A percentile compares a stretch with the other conserved stretches of the same genome.
phyloP scores from a whole-genome alignment of 92 coral and sea anemone genomes.

The Porites lobata region DNA sequence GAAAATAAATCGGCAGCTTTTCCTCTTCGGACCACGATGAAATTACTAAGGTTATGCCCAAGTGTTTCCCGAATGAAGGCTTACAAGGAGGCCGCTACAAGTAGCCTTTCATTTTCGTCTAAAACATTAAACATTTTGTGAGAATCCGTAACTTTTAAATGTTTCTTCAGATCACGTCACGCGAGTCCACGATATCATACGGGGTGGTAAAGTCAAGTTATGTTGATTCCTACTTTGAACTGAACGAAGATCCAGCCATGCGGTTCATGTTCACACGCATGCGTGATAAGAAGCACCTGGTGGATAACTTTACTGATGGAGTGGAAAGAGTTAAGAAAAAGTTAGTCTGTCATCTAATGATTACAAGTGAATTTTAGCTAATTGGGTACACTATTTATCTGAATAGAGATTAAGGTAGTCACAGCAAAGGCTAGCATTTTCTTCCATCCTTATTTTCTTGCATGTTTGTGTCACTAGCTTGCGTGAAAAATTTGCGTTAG shows the following conservation, averaged over 20 bases:
- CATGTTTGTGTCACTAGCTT: no score
- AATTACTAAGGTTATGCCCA: no score
- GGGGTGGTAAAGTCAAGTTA: constrained; percentile 93
- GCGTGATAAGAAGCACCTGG: constrained; percentile 76
- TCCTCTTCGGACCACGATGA: no score
- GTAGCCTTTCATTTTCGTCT: no score
- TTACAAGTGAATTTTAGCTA: not conserved
- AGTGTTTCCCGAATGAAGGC: no score
- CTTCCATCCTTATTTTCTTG: no score
- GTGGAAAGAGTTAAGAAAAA: constrained; percentile 79
- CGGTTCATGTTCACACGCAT: constrained; percentile 80
- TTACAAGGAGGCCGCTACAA: no score
- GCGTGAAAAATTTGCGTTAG: no score
- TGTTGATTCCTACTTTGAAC: constrained; percentile 90
- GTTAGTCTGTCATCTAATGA: constrained; percentile 27
- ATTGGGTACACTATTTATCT: not conserved
- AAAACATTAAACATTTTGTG: no score
- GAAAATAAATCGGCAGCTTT: no score
- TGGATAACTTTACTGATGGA: constrained; percentile 87
- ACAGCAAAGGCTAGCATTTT: not conserved
- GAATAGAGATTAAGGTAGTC: not conserved
- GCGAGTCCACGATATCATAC: constrained; percentile 76
- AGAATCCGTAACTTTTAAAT: not conserved
- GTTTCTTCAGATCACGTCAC: constrained; percentile 70
- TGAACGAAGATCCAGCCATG: constrained; percentile 88